These are phyloP conservation scores for Rhopalosiphum padi DNA, from an alignment of 1,140 invertebrate species.

Conservation along the genomic window DNA sequence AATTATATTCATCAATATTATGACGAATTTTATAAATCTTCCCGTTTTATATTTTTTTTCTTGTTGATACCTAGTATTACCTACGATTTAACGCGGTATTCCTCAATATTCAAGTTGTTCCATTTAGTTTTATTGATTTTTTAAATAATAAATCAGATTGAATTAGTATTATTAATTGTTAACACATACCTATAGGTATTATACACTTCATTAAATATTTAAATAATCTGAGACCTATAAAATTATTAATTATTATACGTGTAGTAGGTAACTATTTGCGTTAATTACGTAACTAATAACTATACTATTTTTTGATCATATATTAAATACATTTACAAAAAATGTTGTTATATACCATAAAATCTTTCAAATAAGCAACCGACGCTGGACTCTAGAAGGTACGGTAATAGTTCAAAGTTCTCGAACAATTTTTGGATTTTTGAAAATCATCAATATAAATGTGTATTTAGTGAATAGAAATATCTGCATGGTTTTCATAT, in stretches of 20 bases:
- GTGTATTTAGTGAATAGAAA: background rate
- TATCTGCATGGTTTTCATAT: background rate
- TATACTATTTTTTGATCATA: background rate
- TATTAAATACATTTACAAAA: background rate
- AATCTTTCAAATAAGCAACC: background rate
- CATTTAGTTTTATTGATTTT: background rate
- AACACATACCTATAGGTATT: too few relatives aligned
- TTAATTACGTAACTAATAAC: background rate
- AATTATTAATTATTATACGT: background rate
- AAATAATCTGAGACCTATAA: background rate
- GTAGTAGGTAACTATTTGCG: background rate
- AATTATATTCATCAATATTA: background rate
- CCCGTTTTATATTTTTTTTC: background rate
- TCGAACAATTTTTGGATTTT: background rate
- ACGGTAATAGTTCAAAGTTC: background rate
- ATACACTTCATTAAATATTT: background rate
- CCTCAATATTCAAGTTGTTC: background rate
- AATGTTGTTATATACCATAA: background rate
- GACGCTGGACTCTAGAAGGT: background rate
- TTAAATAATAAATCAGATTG: background rate
- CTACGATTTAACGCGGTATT: background rate
- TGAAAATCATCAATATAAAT: background rate
- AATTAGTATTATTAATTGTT: background rate
- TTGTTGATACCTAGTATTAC: background rate
- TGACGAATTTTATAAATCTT: background rate